Evolutionary conservation across 2,797 vertebrate genomes (phyloP), one percentile per base, ranked within the genome.

Genomic region (Pogonophryne albipinna): DNA sequence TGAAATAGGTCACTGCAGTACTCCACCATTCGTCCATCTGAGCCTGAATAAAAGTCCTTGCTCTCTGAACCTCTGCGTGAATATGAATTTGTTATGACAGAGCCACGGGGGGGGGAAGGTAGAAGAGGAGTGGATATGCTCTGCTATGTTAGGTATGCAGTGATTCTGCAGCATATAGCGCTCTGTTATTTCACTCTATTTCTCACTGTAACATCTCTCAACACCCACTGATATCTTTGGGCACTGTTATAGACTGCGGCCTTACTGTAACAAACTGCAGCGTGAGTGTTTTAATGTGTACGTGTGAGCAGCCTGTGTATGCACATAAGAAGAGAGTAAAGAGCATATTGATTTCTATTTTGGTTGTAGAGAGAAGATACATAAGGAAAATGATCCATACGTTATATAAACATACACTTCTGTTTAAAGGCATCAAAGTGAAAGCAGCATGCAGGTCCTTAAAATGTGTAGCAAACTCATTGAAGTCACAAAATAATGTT

Each of bases 171-270:
- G 80, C 47, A 20, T 57, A 74, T 66, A 56, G 47, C 46, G 31
- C 60, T 65, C 63, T 67, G 45, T 80, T 72, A 82, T 83, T 76
- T 57, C 53, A 20, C 38, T 63, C 44, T 78, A 59, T 68, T 78
- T 74, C 64, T 50, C 55, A 31, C 42, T 13, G 61, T 70, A 71
- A 59, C 1, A 2, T 79, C 78, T 72, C 73, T 62, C 57, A 71
- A 69, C 73, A 59, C 71, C 68, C 19, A 2, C 72, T 69, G 56
- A 78, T 79, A 41, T 75, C 71, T 79, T 76, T 67, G 45, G 61
- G 70, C 65, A 67, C 57, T 63, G 19, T 72, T 71, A 67, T 77
- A 84, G 76, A 80, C 84, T 51, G 87, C 87, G 83, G 72, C 62
- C 42, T 66, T 53, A 61, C 72, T 71, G 44, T 67, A 84, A 71